These are phyloP conservation scores for Calycopis cecrops DNA, from an alignment of 1,140 invertebrate species.

Conservation along the genomic window DNA sequence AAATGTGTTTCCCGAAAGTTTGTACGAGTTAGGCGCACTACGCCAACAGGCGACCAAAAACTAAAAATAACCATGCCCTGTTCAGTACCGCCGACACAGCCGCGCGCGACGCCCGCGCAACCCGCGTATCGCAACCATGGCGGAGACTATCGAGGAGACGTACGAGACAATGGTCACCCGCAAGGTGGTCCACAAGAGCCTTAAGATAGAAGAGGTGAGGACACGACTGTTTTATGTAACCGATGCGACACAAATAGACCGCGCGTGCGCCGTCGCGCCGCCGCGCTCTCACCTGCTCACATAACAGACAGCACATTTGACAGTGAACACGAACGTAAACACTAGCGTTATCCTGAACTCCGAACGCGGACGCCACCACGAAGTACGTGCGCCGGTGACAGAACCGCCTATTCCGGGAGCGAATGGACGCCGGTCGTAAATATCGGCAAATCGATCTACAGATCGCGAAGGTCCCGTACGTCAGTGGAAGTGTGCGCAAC, in stretches of 20 bases:
- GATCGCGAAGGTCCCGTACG: constrained; percentile 57
- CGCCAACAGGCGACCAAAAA: constrained; percentile 59
- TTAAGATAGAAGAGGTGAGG: constrained; percentile 81
- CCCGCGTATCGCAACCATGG: constrained; percentile 66
- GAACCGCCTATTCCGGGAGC: constrained; percentile 46
- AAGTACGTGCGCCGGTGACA: constrained; percentile 24
- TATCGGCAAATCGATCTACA: constrained; percentile 30
- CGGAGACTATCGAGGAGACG: constrained; percentile 75
- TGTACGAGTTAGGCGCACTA: constrained; percentile 40
- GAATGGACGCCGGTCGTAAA: constrained; percentile 36
- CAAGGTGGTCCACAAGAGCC: constrained; percentile 79
- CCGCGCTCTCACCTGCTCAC: constrained; percentile 58
- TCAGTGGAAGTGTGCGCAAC: constrained; percentile 59
- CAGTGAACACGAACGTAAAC: constrained; percentile 67
- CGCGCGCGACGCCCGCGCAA: constrained; percentile 65
- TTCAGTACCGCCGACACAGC: constrained; percentile 63
- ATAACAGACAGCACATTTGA: constrained; percentile 64
- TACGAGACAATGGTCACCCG: constrained; percentile 78
- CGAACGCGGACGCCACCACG: constrained; percentile 23
- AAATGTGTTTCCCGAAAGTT: constrained; percentile 33
- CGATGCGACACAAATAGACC: constrained; percentile 56
- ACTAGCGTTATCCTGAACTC: constrained; percentile 40
- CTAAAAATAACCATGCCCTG: constrained; percentile 64
- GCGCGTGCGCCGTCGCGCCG: constrained; percentile 42
- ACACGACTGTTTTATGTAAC: constrained; percentile 64